These are phyloP conservation scores for Bruchidius siliquastri DNA, from an alignment of 2,888 invertebrate genomes.

Conservation along the genomic window DNA sequence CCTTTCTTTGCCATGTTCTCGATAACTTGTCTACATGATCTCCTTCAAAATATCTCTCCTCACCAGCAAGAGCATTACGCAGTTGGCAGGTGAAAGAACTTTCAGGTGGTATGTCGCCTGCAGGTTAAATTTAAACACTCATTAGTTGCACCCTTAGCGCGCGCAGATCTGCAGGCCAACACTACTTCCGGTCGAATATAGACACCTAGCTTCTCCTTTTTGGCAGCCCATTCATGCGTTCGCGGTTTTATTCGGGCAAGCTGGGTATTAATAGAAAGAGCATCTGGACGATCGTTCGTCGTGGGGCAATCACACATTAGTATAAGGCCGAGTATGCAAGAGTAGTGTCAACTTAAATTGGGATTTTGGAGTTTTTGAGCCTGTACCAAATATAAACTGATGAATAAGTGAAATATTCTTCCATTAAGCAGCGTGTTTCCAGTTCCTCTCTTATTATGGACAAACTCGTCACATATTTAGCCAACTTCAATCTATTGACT, in stretches of 20 bases:
- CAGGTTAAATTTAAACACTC: not conserved
- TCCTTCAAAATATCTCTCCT: not conserved
- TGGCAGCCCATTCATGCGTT: not conserved
- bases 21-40: not conserved
- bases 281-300: not conserved
- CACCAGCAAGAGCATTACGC: not conserved
- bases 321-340: too few relatives aligned
- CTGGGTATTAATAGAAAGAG: not conserved
- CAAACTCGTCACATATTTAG: too few relatives aligned
- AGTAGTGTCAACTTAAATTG: too few relatives aligned
- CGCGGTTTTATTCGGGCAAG: not conserved
- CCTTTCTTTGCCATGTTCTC: not conserved
- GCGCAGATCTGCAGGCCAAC: not conserved
- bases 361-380: too few relatives aligned
- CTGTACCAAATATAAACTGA: too few relatives aligned
- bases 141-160: not conserved
- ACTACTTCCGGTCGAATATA: not conserved
- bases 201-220: not conserved
- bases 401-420: too few relatives aligned
- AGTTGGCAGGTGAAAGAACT: not conserved
- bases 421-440: too few relatives aligned
- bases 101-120: not conserved
- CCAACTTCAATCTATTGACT: too few relatives aligned
- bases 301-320: not conserved
- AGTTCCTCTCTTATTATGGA: too few relatives aligned